Evolutionary conservation across 2,888 invertebrate genomes (phyloP), one percentile per base, ranked within the genome.

Genomic region (Amblyteles armatorius): DNA sequence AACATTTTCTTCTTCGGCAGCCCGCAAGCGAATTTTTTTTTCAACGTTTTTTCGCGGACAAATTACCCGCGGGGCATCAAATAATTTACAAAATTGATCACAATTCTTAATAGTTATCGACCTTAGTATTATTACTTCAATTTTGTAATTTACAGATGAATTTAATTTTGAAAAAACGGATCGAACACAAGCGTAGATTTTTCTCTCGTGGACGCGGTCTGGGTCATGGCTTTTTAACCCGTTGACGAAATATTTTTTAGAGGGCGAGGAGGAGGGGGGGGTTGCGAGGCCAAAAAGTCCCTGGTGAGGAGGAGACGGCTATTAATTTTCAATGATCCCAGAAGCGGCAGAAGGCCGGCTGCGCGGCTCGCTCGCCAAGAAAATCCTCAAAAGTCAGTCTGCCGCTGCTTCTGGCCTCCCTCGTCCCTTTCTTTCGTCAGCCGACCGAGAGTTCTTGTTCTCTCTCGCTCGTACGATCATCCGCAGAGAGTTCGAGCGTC

Each of bases 271-370:
- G 33, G 33, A 33, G 16, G n/a, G 13, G 16, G 13, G 16, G 44
- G 22, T 33, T 29, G 50, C 44, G 26, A 40, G 50, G 57, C 40
- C 44, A 55, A 79, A 73, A 60, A 36, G 67, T 68, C 33, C 55
- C 48, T 22, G 67, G 55, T 33, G 67, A 52, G 67, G 67, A 67
- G 76, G 67, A 63, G 78, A 76, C 44, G 80, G 86, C 90, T 89
- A 92, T 92, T 92, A 92, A 92, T 92, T 92, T 91, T 90, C 91
- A 91, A 92, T 92, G 91, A 91, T 90, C 87, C 87, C 84, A 88
- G 76, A 33, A 73, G 40, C 69, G 60, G 68, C 87, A 88, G 90
- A 88, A 88, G 87, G 89, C 91, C 92, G 91, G 92, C 92, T 92
- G 92, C 89, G 82, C 83, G 79, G 73, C 13, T 44, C 81, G 82